These are phyloP conservation scores for Noctua fimbriata DNA, from an alignment of 2,888 invertebrate species.

Conservation along the genomic window DNA sequence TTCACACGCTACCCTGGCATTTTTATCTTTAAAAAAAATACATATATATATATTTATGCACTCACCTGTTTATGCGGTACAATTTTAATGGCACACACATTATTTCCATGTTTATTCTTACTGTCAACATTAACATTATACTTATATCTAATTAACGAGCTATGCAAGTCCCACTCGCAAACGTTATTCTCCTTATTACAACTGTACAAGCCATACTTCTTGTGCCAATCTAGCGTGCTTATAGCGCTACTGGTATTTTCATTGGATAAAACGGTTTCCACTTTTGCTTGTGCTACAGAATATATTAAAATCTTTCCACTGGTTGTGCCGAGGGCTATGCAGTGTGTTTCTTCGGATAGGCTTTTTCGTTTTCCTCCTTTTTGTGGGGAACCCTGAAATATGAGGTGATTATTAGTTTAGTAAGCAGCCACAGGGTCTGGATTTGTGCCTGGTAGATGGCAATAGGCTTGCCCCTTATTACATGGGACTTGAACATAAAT, in stretches of 20 bases:
- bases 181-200: slow-evolving; percentile 89
- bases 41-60: no score
- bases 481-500: no score
- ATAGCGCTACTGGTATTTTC: slow-evolving; percentile 79
- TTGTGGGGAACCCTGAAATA: slow-evolving; percentile 56
- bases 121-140: slow-evolving; percentile 90
- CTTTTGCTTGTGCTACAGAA: slow-evolving; percentile 91
- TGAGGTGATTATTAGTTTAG: not conserved
- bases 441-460: no score
- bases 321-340: slow-evolving; percentile 93
- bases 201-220: slow-evolving; percentile 88
- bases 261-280: slow-evolving; percentile 89
- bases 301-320: slow-evolving; percentile 94
- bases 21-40: no score
- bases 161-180: slow-evolving; percentile 89
- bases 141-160: slow-evolving; percentile 86
- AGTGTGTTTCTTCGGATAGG: slow-evolving; percentile 79
- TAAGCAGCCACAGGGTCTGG: no score
- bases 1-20: no score
- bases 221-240: slow-evolving; percentile 90
- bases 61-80: slow-evolving; percentile 89
- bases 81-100: slow-evolving; percentile 91
- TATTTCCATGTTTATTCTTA: slow-evolving; percentile 90
- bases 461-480: no score
- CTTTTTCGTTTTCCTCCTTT: slow-evolving; percentile 75